Evolutionary conservation across 2,888 invertebrate species (phyloP), one percentile per base, ranked within the genome.

Genomic region (Phyllotreta cruciferae): DNA sequence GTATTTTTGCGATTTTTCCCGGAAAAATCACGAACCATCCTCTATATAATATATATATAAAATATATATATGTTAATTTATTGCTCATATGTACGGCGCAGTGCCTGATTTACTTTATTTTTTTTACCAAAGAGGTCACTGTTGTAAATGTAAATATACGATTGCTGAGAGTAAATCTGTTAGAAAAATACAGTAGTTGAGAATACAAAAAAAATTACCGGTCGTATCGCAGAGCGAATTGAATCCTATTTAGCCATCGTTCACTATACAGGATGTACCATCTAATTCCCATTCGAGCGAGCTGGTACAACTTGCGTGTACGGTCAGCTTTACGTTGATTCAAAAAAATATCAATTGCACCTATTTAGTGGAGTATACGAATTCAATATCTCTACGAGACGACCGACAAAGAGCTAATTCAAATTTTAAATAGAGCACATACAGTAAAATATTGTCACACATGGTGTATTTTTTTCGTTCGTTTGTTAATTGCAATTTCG

Each of bases 101-200:
- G 75, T 77, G 75, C 72, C 74, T 74, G 9, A 74, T 74, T 74
- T 75, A 73, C 70, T 74, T 77, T 73, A 75, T 77, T 77, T 78
- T 79, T 78, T 78, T 76, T 70, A 79, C 77, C 75, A 78, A 77
- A 77, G 75, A 77, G 73, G 75, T 78, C 77, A 77, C 75, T 76
- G 76, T 79, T 79, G 78, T 79, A 79, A 72, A 78, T 79, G 78
- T 63, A 54, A 72, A 67, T 64, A 72, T 24, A 24, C 67, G 69
- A 73, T 68, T 53, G 70, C 71, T 72, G 67, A 71, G 68, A 66
- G 61, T 68, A 64, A 70, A 67, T 62, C 58, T 68, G 68, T 72
- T 70, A 69, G 69, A 62, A 62, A 66, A 44, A 58, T 42, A 55
- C 62, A 69, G 69, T 71, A 74, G 73, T 68, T 73, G 71, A 74